These are phyloP conservation scores for Trisateles emortualis DNA, from an alignment of 2,888 invertebrate species.

Conservation along the genomic window DNA sequence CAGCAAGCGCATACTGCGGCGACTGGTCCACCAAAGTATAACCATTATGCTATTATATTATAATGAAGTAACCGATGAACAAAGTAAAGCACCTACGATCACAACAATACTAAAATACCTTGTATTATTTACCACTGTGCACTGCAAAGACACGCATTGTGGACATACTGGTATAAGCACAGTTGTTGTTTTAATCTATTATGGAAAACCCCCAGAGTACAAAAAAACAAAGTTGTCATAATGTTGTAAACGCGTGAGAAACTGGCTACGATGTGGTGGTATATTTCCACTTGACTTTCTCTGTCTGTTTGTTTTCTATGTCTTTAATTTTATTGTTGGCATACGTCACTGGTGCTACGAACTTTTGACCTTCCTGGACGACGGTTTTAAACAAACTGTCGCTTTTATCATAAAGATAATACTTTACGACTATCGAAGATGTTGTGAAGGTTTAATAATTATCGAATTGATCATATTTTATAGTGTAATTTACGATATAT, in stretches of 20 bases:
- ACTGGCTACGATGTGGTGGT: not conserved
- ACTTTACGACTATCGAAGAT: not conserved
- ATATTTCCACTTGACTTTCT: slow-evolving; percentile 1
- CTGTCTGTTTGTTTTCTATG: not conserved
- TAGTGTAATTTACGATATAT: no score
- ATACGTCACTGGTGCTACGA: not conserved
- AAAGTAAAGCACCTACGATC: no score
- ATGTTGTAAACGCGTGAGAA: not conserved
- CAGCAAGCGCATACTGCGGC: no score
- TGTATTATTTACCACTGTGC: no score
- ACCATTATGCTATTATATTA: no score
- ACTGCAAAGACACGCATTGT: no score
- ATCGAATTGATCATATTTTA: no score
- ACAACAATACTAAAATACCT: no score
- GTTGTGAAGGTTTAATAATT: not conserved
- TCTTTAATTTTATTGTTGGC: not conserved
- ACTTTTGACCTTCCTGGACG: not conserved
- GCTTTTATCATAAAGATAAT: not conserved
- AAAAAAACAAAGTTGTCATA: not conserved
- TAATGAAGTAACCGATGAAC: no score
- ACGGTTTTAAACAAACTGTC: no score
- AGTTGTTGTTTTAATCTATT: not conserved
- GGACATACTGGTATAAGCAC: no score
- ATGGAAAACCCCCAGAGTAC: not conserved
- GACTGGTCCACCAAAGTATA: no score